phyloP scores from a whole-genome alignment of 2,888 invertebrate species.

The Gerris lacustris region DNA sequence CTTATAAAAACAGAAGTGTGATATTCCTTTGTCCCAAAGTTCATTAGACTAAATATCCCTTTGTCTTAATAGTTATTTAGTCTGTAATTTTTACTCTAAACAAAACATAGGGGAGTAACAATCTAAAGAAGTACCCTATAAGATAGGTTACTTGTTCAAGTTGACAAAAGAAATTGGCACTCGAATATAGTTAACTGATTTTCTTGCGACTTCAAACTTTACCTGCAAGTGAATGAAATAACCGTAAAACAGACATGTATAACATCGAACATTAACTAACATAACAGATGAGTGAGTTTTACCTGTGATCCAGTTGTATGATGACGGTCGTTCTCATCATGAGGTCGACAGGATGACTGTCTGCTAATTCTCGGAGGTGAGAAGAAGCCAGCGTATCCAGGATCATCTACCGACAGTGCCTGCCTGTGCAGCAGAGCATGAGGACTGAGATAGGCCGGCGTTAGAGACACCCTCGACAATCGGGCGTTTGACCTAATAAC shows the following conservation, averaged over 20 bases:
- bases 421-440: constrained; percentile 53
- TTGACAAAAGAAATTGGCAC: background rate
- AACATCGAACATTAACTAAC: too few species aligned
- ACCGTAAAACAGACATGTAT: too few species aligned
- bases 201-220: too few species aligned
- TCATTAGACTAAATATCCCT: too few species aligned
- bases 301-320: constrained; percentile 3
- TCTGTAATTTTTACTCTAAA: too few species aligned
- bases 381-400: constrained; percentile 32
- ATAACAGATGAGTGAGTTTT: background rate
- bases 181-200: too few species aligned
- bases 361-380: constrained; percentile 31
- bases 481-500: background rate
- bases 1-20: too few species aligned
- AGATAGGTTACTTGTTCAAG: background rate
- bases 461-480: background rate
- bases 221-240: too few species aligned
- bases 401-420: constrained; percentile 69
- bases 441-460: constrained; percentile 42
- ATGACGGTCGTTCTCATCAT: background rate
- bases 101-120: too few species aligned
- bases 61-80: too few species aligned
- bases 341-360: constrained; percentile 19
- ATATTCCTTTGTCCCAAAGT: too few species aligned
- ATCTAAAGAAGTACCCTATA: background rate